Conservation (phyloP, 1,140 invertebrate species). For the Drosophila lacteicornis region DNA sequence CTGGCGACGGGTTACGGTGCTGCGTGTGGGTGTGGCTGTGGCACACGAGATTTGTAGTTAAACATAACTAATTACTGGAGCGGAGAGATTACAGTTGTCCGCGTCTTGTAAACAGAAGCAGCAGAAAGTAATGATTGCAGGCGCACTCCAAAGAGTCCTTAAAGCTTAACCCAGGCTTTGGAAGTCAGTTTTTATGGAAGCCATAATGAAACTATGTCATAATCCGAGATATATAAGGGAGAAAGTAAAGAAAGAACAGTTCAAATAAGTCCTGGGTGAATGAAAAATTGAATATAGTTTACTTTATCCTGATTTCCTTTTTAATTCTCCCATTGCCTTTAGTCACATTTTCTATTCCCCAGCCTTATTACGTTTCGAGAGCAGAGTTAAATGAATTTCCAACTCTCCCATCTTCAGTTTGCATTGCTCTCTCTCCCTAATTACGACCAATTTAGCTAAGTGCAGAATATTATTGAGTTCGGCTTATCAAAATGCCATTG, state of each 20-base stretch:
- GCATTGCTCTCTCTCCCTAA: slow-evolving; percentile 29
- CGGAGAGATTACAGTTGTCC: slow-evolving; percentile 15
- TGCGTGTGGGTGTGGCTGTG: background rate
- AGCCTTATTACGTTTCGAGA: background rate
- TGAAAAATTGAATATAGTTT: background rate
- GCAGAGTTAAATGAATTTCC: slow-evolving; percentile 17
- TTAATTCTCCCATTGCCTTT: background rate
- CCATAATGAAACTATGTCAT: background rate
- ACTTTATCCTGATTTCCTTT: background rate
- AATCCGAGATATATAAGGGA: background rate
- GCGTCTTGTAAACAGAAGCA: slow-evolving; percentile 6
- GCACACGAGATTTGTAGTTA: slow-evolving; percentile 28
- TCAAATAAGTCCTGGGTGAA: background rate
- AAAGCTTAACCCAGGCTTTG: slow-evolving; percentile 5
- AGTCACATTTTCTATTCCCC: slow-evolving; percentile 16
- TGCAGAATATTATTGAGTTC: slow-evolving; percentile 35
- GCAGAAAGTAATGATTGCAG: slow-evolving; percentile 1
- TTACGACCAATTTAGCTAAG: slow-evolving; percentile 25
- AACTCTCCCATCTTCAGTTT: slow-evolving; percentile 56
- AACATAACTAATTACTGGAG: slow-evolving; percentile 55
- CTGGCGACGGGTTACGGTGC: background rate
- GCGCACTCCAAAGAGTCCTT: slow-evolving; percentile 4
- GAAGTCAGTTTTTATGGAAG: slow-evolving; percentile 3
- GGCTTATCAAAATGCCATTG: slow-evolving; percentile 71
- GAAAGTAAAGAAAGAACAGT: background rate